phyloP scores from a whole-genome alignment of 1,140 invertebrate genomes.

The Heliconius himera region DNA sequence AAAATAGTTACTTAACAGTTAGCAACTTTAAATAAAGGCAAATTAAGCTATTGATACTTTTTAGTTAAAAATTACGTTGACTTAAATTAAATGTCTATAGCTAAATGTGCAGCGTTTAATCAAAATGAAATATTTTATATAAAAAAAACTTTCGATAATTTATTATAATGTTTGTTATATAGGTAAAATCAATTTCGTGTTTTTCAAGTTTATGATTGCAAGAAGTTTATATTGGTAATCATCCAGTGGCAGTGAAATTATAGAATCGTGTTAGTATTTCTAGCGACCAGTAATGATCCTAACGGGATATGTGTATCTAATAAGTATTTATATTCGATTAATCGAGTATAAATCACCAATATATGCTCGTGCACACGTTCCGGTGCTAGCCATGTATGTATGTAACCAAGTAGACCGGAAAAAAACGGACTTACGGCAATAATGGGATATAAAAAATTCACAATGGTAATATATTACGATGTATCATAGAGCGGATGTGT shows the following conservation, averaged over 20 bases:
- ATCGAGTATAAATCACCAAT: conserved; percentile 28
- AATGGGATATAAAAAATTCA: conserved; percentile 76
- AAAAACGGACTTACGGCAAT: conserved; percentile 55
- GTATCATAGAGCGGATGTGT: conserved; percentile 42
- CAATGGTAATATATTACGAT: conserved; percentile 51
- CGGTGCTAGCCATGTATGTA: conserved; percentile 44
- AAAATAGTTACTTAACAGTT: neutral
- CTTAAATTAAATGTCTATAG: too few relatives aligned
- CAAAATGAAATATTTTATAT: too few relatives aligned
- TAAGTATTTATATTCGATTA: neutral
- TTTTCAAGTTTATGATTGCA: neutral
- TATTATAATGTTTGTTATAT: neutral
- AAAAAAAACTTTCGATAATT: too few relatives aligned
- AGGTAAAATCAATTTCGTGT: neutral
- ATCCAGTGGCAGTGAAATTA: neutral
- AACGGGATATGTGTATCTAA: neutral
- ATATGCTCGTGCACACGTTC: conserved; percentile 44
- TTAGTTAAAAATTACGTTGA: neutral
- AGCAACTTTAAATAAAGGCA: neutral
- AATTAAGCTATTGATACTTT: too few relatives aligned
- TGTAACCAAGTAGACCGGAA: conserved; percentile 64
- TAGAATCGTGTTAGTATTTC: neutral
- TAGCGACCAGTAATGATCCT: neutral
- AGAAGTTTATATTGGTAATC: neutral
- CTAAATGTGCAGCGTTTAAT: too few relatives aligned